These are phyloP conservation scores for Julus scanicus DNA, from an alignment of 2,888 invertebrate genomes.

Conservation along the genomic window DNA sequence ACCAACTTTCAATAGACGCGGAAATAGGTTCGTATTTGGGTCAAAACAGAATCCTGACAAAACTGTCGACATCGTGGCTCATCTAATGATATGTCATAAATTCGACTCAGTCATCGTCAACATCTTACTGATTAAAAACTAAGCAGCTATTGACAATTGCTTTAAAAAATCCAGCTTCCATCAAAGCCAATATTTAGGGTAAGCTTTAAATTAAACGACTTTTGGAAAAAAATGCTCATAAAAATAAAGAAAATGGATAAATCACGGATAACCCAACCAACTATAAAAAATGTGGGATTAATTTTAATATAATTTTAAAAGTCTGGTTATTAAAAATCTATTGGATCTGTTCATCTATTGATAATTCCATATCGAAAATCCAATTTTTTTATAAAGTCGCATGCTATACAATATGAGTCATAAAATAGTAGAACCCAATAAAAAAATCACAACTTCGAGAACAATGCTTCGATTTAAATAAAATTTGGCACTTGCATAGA, in stretches of 20 bases:
- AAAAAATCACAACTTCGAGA: too few species aligned
- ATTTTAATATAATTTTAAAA: too few species aligned
- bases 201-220: neutral
- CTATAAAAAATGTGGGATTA: too few species aligned
- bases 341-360: too few species aligned
- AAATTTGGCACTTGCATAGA: too few species aligned
- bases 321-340: too few species aligned
- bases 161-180: neutral
- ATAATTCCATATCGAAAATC: too few species aligned
- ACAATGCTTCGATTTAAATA: too few species aligned
- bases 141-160: neutral
- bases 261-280: too few species aligned
- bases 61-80: conserved; percentile 15
- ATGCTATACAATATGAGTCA: too few species aligned
- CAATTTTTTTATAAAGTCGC: too few species aligned
- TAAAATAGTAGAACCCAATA: too few species aligned
- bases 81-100: conserved; percentile 45
- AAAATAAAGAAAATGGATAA: neutral
- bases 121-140: neutral
- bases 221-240: neutral
- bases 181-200: neutral
- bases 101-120: neutral
- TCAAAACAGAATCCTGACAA: conserved; percentile 7
- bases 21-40: conserved; percentile 16
- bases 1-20: neutral